These are phyloP conservation scores for Stenchaetothrips biformis DNA, from an alignment of 2,888 invertebrate genomes.

Conservation along the genomic window DNA sequence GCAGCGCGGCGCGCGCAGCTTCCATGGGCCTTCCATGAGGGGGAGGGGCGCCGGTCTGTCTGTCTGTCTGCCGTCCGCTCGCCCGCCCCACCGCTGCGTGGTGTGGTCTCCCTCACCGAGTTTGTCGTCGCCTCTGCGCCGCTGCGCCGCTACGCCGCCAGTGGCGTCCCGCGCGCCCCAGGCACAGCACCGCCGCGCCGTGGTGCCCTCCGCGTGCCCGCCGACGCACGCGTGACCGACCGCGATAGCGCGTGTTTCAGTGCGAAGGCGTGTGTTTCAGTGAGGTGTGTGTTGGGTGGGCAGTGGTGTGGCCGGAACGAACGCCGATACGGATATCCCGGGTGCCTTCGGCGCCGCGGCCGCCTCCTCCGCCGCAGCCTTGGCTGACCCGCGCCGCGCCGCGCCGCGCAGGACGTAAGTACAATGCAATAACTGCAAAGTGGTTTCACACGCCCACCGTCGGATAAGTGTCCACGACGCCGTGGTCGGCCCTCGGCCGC, in stretches of 20 bases:
- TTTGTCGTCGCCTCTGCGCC: neutral
- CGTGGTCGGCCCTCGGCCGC: no score
- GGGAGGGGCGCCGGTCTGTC: no score
- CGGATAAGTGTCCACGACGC: no score
- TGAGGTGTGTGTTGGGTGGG: neutral
- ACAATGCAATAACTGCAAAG: no score
- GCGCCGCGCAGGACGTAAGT: no score
- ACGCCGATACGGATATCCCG: neutral
- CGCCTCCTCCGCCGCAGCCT: neutral
- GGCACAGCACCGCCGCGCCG: neutral
- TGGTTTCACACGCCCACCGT: no score
- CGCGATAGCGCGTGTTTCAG: neutral
- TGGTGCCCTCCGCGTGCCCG: neutral
- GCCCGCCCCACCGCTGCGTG: neutral
- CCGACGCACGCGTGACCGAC: neutral
- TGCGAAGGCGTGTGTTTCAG: neutral
- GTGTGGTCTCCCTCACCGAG: slow-evolving; percentile 7
- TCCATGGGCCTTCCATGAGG: no score
- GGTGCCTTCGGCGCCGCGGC: neutral
- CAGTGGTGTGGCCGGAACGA: neutral
- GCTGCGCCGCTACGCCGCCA: neutral
- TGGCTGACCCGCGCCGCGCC: neutral
- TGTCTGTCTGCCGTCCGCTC: neutral
- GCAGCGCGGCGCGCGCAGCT: no score
- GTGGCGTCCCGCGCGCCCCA: neutral